A percentile compares a stretch with the other conserved stretches of the same genome.
phyloP scores from a whole-genome alignment of 2,888 invertebrate genomes.

The Frankliniella fusca region DNA sequence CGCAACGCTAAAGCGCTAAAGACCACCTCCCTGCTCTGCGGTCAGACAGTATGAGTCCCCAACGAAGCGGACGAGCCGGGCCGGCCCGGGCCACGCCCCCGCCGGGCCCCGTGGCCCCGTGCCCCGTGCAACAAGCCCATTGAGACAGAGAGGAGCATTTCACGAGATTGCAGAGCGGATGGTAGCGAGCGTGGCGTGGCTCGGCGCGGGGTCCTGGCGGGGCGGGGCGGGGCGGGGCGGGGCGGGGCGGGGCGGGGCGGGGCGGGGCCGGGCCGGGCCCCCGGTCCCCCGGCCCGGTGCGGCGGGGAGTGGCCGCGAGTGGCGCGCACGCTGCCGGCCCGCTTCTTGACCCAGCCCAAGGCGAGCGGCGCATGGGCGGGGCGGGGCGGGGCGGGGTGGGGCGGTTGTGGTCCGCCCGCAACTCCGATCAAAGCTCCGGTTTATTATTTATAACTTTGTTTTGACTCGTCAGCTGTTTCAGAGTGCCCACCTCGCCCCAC shows the following conservation, averaged over 20 bases:
- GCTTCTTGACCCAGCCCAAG: neutral
- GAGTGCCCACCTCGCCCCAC: too few relatives aligned
- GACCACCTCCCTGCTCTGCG: too few relatives aligned
- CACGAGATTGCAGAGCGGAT: too few relatives aligned
- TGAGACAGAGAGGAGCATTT: too few relatives aligned
- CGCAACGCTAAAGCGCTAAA: too few relatives aligned
- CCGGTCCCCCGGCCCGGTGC: neutral
- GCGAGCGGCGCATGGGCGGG: neutral
- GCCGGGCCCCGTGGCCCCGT: too few relatives aligned
- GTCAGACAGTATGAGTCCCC: too few relatives aligned
- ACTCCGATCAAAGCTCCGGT: too few relatives aligned
- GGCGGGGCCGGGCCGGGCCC: neutral
- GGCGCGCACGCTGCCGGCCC: neutral
- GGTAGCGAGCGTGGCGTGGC: neutral
- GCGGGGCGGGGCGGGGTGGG: neutral
- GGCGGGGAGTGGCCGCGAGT: neutral
- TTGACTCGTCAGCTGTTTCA: neutral
- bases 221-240: neutral
- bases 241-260: neutral
- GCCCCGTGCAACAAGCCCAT: too few relatives aligned
- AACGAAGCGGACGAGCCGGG: too few relatives aligned
- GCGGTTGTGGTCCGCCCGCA: neutral
- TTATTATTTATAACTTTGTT: too few relatives aligned
- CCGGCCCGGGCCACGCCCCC: too few relatives aligned
- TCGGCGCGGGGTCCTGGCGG: neutral